Evolutionary conservation across 1,140 invertebrate genomes (phyloP), one percentile per base, ranked within the genome.

Genomic region (Drosophila pectinifera): DNA sequence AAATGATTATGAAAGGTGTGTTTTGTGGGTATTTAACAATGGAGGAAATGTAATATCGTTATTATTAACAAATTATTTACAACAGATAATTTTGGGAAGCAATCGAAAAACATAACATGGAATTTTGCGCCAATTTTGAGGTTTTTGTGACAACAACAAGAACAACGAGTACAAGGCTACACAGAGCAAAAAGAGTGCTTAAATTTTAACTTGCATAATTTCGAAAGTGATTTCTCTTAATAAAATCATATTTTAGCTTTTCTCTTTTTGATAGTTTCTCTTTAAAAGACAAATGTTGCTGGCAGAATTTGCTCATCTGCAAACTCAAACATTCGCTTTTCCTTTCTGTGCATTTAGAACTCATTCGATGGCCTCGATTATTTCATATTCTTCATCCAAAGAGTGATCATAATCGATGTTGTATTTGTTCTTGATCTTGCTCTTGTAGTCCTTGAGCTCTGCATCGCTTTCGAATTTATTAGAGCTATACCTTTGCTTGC

Each of bases 391-490:
- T 75, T 92, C 91, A 64, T 92, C 91, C 57, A 92, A 80, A 79
- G 91, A 91, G 88, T 92, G 91, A 78, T 92, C 91, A 76, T 92
- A 92, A 88, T 92, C 91, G 80, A 92, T 92, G 41, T 92, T 85
- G 61, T 92, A 91, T 78, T 92, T 91, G 46, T 92, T 92, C 76
- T 92, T 92, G 38, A 92, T 92, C 76, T 90, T 92, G 63, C 91
- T 92, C 63, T 92, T 92, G 54, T 92, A 92, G 61, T 92, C 89
- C 56, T 90, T 90, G 11, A 92, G 75, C 54, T 92, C 85, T 7
- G 76, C 84, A 49, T 92, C 91, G 38, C 77, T 91, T 55, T 91
- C 90, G 48, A 91, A 78, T 51, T 80, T 82, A 63, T 91, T 90
- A 16, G 73, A 55, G 58, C 83, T 89, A 22, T 81, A 74, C 59